Evolutionary conservation across 2,797 vertebrate species (phyloP).

Genomic region (Basileuterus tristriatus): DNA sequence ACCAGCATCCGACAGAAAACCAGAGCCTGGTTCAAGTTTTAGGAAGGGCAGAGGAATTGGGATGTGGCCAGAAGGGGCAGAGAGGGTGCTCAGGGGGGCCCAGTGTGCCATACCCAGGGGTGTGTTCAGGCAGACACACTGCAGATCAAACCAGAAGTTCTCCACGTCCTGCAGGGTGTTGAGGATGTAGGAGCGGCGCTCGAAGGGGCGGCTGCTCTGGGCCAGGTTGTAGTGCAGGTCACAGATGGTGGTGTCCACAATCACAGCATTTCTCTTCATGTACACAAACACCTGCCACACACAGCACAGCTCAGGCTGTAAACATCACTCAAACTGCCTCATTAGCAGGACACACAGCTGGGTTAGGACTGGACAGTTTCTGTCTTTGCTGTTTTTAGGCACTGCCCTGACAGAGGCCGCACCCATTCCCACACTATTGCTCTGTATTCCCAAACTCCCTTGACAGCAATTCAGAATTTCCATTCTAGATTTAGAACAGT

Average conservation of each 20-base stretch:
- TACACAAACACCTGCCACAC: slow-evolving; percentile 85
- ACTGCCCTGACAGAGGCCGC: neutral
- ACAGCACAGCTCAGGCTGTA: neutral
- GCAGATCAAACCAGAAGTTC: slow-evolving; percentile 96
- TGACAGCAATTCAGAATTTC: neutral
- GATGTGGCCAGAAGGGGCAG: neutral
- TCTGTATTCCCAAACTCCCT: neutral
- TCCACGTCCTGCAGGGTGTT: slow-evolving; percentile 85
- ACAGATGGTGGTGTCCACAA: slow-evolving; percentile 89
- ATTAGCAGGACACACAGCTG: neutral
- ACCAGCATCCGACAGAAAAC: neutral
- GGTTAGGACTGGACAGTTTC: neutral
- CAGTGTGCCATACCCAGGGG: slow-evolving; percentile 82
- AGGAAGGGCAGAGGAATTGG: neutral
- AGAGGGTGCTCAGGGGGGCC: neutral
- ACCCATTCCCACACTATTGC: neutral
- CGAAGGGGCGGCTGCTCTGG: slow-evolving; percentile 84
- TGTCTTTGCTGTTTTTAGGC: neutral
- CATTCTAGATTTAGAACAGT: neutral
- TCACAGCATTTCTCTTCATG: slow-evolving; percentile 83
- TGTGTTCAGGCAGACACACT: slow-evolving; percentile 96
- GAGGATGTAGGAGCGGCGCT: slow-evolving; percentile 83
- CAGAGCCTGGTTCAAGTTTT: neutral
- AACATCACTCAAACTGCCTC: neutral
- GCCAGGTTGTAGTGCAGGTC: slow-evolving; percentile 95